Base-by-base conservation (phyloP, 2,888 invertebrate genomes). In the Nematopogon swammerdamellus region DNA sequence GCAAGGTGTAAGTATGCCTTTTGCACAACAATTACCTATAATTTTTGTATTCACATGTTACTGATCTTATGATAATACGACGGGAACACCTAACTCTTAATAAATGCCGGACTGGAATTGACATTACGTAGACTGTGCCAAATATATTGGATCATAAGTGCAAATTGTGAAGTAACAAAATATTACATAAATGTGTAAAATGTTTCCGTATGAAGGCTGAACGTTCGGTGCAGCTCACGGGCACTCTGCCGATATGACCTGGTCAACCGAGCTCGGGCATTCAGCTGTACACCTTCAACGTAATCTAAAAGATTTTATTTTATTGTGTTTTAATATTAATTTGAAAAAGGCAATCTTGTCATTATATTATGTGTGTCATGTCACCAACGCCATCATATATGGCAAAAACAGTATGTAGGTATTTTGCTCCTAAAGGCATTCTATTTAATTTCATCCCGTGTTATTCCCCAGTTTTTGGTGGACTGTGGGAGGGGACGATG, bases 401-500 rank as follows among this genome's bases (percentile, higher is more conserved):
- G 3, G 54, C 45, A 47, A 45, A 45, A 8, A 44, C 18, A 19
- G 8, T 47, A 47, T 16, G 8, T 45, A 16, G 19, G 16, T 11
- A 44, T 18, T 17, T 10, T 45, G 6, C 50, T 16, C 14, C 47
- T 3, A 4, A 42, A 19, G 45, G 44, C n/a, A 48, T 51, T 19
- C 5, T 1, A 10, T 51, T 51, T 20, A 43, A 45, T 19, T 47
- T 50, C 17, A 18, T 20, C 6, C 50, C 50, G 14, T 19, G 36
- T 14, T 50, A 47, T 18, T 45, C 47, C 2, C 47, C 50, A 17
- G 36, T 36, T 30, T 45, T 44, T 16, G 57, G 55, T 2, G 55
- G 55, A n/a, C 44, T 57, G 2, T 54, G 47, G 19, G 56, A 58
- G 29, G 49, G 44, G 3, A 44, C 18, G 36, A 49, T 29, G 11